Conservation (phyloP, 1,140 invertebrate genomes). For the Pachypeltis micranthus region DNA sequence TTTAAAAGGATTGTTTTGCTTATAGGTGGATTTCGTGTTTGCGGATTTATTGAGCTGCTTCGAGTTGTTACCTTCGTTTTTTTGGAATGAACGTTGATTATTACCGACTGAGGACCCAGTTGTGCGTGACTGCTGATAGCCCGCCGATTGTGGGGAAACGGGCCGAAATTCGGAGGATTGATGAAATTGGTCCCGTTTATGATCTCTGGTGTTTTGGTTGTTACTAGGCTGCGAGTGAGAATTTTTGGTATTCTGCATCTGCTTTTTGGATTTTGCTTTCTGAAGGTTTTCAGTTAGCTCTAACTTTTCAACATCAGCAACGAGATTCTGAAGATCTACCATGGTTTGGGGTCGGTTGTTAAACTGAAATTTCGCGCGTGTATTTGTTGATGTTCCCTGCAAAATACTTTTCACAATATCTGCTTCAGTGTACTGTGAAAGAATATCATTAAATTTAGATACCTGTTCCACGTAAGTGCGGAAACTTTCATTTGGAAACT, state of each 20-base stretch:
- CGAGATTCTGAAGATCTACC: neutral
- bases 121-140: no score
- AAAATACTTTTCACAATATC: neutral
- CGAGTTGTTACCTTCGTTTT: no score
- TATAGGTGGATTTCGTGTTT: no score
- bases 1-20: no score
- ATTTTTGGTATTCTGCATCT: neutral
- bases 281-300: neutral
- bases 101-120: no score
- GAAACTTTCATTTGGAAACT: neutral
- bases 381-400: neutral
- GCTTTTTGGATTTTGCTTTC: neutral
- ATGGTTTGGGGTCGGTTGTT: neutral
- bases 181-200: no score
- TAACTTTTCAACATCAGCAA: neutral
- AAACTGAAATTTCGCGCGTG: neutral
- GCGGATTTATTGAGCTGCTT: no score
- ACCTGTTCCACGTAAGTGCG: neutral
- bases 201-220: neutral
- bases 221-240: neutral
- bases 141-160: no score
- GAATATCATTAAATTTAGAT: neutral
- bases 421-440: neutral
- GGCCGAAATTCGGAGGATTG: no score
- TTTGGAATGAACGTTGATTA: no score